Percentiles rank a stretch among this genome's conserved stretches.
Conservation (phyloP, 1,140 invertebrate species). For the Pseudomyrmex pallidus region DNA sequence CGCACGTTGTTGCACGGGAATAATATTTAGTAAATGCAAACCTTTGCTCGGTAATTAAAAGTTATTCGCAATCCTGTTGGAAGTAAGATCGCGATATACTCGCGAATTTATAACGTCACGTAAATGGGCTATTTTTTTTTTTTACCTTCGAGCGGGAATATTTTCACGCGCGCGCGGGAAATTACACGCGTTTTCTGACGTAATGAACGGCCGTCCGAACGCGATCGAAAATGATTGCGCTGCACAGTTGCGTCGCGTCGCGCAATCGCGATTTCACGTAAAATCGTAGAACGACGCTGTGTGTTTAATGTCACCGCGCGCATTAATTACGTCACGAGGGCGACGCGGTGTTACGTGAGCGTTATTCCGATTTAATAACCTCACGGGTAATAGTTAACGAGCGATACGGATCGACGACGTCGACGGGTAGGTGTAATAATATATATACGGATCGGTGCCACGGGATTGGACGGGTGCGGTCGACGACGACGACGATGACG, state of each 20-base stretch:
- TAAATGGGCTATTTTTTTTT: no score
- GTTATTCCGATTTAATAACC: conserved; percentile 58
- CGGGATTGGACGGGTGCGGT: not conserved
- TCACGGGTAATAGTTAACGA: conserved; percentile 54
- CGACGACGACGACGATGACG: conserved; percentile 16
- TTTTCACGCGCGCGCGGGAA: not conserved
- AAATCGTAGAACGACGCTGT: conserved; percentile 18
- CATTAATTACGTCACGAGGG: conserved; percentile 41
- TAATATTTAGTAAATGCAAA: not conserved
- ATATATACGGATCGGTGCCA: conserved; percentile 47
- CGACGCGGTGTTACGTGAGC: conserved; percentile 28
- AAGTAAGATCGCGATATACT: no score
- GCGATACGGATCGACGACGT: conserved; percentile 51
- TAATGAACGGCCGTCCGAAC: not conserved
- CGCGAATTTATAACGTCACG: no score
- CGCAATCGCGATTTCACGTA: conserved; percentile 22
- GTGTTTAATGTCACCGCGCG: conserved; percentile 35
- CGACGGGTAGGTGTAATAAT: not conserved
- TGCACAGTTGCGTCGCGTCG: not conserved
- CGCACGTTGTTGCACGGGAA: not conserved
- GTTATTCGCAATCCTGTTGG: no score
- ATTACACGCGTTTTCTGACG: not conserved
- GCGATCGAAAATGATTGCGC: conserved; percentile 31
- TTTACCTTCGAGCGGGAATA: not conserved
- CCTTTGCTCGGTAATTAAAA: no score